Evolutionary conservation across 2,113 vertebrate species (phyloP), one percentile per base, ranked within the genome.

Genomic region (Rynchops niger): DNA sequence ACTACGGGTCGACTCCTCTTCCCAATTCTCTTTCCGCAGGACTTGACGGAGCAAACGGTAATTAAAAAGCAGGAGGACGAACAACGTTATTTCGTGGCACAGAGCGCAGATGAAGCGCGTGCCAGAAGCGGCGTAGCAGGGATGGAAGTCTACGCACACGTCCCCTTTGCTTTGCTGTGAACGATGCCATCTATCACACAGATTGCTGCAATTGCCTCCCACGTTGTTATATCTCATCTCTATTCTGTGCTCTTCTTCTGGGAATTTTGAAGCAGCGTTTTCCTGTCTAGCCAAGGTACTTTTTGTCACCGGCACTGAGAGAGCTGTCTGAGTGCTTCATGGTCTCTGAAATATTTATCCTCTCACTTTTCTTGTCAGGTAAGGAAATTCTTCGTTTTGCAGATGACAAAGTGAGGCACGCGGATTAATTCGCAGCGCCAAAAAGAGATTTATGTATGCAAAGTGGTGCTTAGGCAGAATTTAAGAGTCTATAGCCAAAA

Each of bases 261-360:
- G 91, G 92, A 79, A 86, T 92, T 79, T 87, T 87, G 53, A 89
- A 95, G 78, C 52, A 72, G 65, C 27, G 0, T 72, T 82, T 77
- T 89, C 70, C 84, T 84, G 91, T 95, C 93, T 95, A 91, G 88
- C 81, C 52, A 49, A 82, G 65, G 73, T 70, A 78, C 81, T 95
- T 94, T 58, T 58, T 93, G 83, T 95, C 94, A 95, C 73, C 34
- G 3, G 3, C n/a, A 15, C 62, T 32, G 40, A 49, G 58, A 62
- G 84, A 76, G 77, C 34, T 92, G 82, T 91, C 93, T 85, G 83
- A 87, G 65, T 53, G 59, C 86, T 87, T 91, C 77, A 45, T 20
- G 49, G 65, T 45, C 72, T 92, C 95, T 96, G 91, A 95, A 95
- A 96, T 97, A 97, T 92, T 95, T 92, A 97, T 96, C 52, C 56